Evolutionary conservation across 64 coral and sea anemone genomes (phyloP).

Genomic region (Montipora sp.): DNA sequence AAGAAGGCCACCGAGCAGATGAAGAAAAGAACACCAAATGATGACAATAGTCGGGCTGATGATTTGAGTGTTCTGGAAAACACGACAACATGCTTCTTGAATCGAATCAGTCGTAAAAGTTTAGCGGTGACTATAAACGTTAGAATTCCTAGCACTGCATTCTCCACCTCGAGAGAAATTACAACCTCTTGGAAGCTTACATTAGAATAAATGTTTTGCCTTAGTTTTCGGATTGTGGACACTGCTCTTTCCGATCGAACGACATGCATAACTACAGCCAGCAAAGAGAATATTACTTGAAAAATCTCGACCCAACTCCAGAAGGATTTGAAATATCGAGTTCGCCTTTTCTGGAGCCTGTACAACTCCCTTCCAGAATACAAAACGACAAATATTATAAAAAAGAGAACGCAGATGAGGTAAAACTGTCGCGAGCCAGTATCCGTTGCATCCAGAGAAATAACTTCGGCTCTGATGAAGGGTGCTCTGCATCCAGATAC

Average conservation of each 20-base stretch:
- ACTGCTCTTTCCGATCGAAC: background rate
- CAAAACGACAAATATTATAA: slow-evolving; percentile 59
- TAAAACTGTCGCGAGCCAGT: slow-evolving; percentile 46
- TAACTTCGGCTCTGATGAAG: slow-evolving; percentile 12
- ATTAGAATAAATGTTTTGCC: slow-evolving; percentile 39
- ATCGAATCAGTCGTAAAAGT: slow-evolving; percentile 42
- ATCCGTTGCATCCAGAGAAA: slow-evolving; percentile 58
- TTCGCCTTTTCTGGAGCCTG: slow-evolving; percentile 5
- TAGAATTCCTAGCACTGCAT: slow-evolving; percentile 18
- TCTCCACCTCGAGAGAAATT: slow-evolving; percentile 18
- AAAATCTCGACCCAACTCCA: slow-evolving; percentile 34
- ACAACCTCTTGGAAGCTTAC: slow-evolving; percentile 42
- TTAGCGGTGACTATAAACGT: slow-evolving; percentile 43
- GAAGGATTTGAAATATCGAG: slow-evolving; percentile 45
- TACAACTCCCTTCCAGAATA: slow-evolving; percentile 66
- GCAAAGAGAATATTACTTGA: slow-evolving; percentile 12
- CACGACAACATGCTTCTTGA: slow-evolving; percentile 35
- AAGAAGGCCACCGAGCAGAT: slow-evolving; percentile 38
- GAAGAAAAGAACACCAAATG: slow-evolving; percentile 20
- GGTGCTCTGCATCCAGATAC: slow-evolving; percentile 51
- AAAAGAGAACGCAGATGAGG: slow-evolving; percentile 58
- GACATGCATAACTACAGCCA: slow-evolving; percentile 20
- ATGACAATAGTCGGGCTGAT: slow-evolving; percentile 7
- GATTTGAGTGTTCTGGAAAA: slow-evolving; percentile 37
- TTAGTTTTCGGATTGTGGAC: background rate